Evolutionary conservation across 2,888 invertebrate genomes (phyloP), one percentile per base, ranked within the genome.

Genomic region (Amiota minor): DNA sequence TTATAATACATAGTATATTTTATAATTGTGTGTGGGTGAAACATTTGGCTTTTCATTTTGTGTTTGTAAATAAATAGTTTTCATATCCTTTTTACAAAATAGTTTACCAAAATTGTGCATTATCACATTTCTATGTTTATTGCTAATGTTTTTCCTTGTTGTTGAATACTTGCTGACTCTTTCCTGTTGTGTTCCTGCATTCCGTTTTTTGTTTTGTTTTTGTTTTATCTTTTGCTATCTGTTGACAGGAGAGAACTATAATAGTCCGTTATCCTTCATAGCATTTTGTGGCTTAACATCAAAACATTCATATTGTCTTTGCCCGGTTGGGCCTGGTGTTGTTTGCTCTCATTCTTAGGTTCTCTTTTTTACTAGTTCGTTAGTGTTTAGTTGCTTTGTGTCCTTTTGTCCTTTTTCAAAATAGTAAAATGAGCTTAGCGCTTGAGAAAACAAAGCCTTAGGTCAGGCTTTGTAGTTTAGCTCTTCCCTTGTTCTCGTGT

Each of bases 401-500:
- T 53, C 53, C 16, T 45, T 35, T 45, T 62, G 53, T 53, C 53
- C 16, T 45, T 35, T 45, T 45, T 62, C 45, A 45, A 35, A 62
- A 62, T 65, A 20, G 65, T 65, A 49, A 65, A 65, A 65, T 65
- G 65, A 65, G 65, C 65, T 47, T 49, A 65, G 65, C 65, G 65
- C 49, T 16, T 49, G 20, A 3, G 18, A 46, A 65, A 62, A 62
- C 16, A 47, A 49, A 65, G 65, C 65, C 65, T 49, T 18, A 45
- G 65, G 65, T 49, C 16, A 47, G 18, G 49, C 65, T 65, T 65
- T 65, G 65, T 65, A 65, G 49, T 65, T 65, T 65, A 65, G 47
- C 65, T 65, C 49, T 49, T 20, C 16, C 46, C 53, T 53, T 53
- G 53, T 53, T 16, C 14, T 53, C n/a, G n/a, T 53, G 14, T 53